Conservation (phyloP, 2,113 vertebrate species). For the Puntigrus tetrazona region DNA sequence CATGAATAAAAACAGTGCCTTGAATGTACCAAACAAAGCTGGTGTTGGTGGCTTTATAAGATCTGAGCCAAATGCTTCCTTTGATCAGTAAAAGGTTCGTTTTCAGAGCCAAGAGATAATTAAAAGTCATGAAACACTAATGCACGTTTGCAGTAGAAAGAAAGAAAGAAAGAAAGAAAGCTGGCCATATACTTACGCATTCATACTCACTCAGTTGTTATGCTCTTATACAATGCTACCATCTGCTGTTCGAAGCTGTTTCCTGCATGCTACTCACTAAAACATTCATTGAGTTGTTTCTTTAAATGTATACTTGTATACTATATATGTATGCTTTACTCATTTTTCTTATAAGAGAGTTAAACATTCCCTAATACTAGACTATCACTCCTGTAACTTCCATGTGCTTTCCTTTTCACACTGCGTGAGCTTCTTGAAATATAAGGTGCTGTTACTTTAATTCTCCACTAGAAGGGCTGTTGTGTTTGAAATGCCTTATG, state of each 20-base stretch:
- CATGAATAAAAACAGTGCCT: slow-evolving; percentile 8
- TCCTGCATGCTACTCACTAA: background rate
- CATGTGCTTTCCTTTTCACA: background rate
- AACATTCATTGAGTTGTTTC: background rate
- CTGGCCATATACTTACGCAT: background rate
- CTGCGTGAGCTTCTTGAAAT: background rate
- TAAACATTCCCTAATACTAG: background rate
- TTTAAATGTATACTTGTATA: background rate
- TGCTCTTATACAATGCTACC: slow-evolving; percentile 38
- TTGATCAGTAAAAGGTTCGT: background rate
- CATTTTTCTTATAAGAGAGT: background rate
- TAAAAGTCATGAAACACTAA: background rate
- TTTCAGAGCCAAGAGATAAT: background rate
- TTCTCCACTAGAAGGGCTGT: slow-evolving; percentile 24
- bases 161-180: slow-evolving; percentile 15
- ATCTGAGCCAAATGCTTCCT: background rate
- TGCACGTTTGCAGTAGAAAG: background rate
- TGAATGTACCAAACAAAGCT: background rate
- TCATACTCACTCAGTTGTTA: background rate
- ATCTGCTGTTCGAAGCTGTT: slow-evolving; percentile 41
- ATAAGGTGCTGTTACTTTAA: background rate
- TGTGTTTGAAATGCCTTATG: background rate
- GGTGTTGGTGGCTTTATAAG: background rate
- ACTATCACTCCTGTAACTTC: background rate
- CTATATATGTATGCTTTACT: background rate